Percentiles rank a stretch among this genome's conserved stretches.
These are phyloP conservation scores for Drosophila limbata DNA, from an alignment of 2,888 invertebrate genomes.

Conservation along the genomic window DNA sequence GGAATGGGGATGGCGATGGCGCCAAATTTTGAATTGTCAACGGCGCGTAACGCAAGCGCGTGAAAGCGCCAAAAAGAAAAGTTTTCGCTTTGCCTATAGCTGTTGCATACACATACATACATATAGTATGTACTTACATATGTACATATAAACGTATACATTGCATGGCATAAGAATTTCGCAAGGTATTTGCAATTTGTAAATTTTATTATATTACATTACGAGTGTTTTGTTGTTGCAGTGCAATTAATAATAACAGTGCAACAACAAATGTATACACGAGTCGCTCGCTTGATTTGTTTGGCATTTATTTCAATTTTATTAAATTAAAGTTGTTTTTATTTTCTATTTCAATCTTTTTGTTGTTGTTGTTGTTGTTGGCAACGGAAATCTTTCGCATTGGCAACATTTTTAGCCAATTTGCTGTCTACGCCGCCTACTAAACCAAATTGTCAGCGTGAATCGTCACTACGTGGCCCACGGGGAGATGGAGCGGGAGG, in stretches of 20 bases:
- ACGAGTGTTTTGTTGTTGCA: constrained; percentile 7
- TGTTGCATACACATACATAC: not conserved
- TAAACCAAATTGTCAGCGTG: constrained; percentile 4
- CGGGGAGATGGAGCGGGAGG: not conserved
- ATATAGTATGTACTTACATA: not conserved
- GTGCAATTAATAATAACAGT: constrained; percentile 51
- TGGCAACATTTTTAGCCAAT: constrained; percentile 50
- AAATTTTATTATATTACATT: constrained; percentile 44
- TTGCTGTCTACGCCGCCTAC: constrained; percentile 28
- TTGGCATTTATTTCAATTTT: constrained; percentile 48
- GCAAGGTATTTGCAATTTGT: constrained; percentile 58
- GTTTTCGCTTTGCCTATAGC: constrained; percentile 29
- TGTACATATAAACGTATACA: constrained; percentile 7
- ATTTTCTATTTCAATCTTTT: not conserved
- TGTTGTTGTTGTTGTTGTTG: constrained; percentile 28
- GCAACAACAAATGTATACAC: constrained; percentile 29
- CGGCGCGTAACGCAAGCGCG: constrained; percentile 62
- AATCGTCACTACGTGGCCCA: not conserved
- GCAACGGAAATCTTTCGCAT: constrained; percentile 41
- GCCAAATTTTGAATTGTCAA: constrained; percentile 67
- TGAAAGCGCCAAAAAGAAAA: constrained; percentile 65
- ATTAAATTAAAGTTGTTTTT: constrained; percentile 37
- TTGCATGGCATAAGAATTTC: constrained; percentile 35
- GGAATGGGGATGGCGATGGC: constrained; percentile 56
- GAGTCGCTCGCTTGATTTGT: constrained; percentile 51